Evolutionary conservation across 1,140 invertebrate genomes (phyloP), one percentile per base, ranked within the genome.

Genomic region (Doryteuthis pealeii): DNA sequence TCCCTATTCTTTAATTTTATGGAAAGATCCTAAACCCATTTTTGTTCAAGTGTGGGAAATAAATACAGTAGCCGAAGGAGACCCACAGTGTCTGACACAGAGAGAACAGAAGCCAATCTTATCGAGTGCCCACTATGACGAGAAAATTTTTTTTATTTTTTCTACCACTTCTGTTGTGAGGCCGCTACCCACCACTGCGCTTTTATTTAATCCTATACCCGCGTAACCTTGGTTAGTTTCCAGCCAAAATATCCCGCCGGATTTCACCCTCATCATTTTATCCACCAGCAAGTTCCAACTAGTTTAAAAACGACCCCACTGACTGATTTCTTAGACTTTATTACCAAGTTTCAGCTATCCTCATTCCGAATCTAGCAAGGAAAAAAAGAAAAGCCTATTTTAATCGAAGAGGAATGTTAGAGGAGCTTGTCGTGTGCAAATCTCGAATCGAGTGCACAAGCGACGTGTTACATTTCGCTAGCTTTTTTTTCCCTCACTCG

Each of bases 21-120:
- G 54, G 54, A 58, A 58, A 58, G 18, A 15, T 58, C 54, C 54
- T 58, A 58, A 58, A 58, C 54, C 18, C 54, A 58, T 58, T 58
- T n/a, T 58, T 58, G 54, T 58, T 58, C 5, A 58, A 58, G 54
- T 58, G 54, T 58, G 54, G 54, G 54, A 58, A 58, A 58, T 4
- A 58, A 58, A 58, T 15, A 58, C 18, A 18, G 54, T 18, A 22
- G 54, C 5, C 54, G 54, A 58, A n/a, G 54, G 18, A 15, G 5
- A 5, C 18, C 3, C 5, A 58, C 5, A 28, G 5, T 8, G 18
- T 10, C 5, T 8, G 18, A 58, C 5, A n/a, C 5, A 58, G 4
- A 58, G 18, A 58, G 18, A 58, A 58, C 5, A 58, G 54, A 5
- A 10, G 4, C 5, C 54, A 18, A 58, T 28, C 18, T 58, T 10